Conservation (phyloP, 1,140 invertebrate genomes). For the Semibalanus balanoides region DNA sequence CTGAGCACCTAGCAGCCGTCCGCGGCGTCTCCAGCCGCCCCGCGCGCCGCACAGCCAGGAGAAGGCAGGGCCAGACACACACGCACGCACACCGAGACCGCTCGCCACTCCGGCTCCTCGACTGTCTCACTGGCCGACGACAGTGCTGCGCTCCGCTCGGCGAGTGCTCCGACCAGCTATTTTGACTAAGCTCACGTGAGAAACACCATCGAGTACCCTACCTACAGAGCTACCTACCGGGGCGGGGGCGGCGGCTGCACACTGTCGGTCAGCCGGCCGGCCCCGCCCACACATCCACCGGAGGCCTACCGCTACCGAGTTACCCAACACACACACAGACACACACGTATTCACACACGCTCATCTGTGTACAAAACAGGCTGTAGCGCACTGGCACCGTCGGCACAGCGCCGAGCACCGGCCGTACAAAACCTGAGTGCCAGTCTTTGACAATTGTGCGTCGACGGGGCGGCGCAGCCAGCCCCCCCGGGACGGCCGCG, state of each 20-base stretch:
- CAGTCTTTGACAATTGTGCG: not conserved
- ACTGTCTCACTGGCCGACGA: too few relatives aligned
- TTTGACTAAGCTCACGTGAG: not conserved
- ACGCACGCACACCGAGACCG: not conserved
- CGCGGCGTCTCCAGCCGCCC: too few relatives aligned
- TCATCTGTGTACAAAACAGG: not conserved
- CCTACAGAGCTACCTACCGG: not conserved
- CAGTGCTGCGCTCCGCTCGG: too few relatives aligned
- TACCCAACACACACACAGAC: not conserved
- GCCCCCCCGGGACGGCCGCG: too few relatives aligned
- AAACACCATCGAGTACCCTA: not conserved
- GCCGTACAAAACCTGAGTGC: not conserved
- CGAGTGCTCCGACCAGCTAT: not conserved
- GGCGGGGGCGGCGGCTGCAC: too few relatives aligned
- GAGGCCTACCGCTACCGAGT: not conserved
- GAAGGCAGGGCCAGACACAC: not conserved
- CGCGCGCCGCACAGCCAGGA: not conserved
- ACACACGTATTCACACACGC: too few relatives aligned
- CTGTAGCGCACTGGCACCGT: not conserved
- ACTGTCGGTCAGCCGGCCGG: not conserved
- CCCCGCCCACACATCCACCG: too few relatives aligned
- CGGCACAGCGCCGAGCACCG: too few relatives aligned
- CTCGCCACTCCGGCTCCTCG: too few relatives aligned
- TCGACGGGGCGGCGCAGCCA: not conserved
- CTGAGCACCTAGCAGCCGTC: not conserved